Base-by-base conservation (phyloP, 2,888 invertebrate species). In the Punctoribates punctum region DNA sequence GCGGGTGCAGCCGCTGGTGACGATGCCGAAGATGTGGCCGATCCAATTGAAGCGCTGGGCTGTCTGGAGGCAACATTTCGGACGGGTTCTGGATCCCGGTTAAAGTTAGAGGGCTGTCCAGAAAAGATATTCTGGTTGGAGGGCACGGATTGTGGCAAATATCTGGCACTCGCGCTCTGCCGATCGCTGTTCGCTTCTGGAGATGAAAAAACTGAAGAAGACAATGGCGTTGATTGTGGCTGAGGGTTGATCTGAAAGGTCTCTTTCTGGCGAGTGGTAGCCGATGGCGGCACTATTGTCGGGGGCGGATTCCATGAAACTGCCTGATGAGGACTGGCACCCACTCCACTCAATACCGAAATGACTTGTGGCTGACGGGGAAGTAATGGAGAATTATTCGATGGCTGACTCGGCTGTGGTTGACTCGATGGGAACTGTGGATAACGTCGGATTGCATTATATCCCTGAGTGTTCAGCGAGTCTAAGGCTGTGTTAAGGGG, bases 221-320 rank as follows among this genome's bases (percentile, higher is more conserved):
- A 51, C 27, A 73, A 8, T 38, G 73, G 48, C 17, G 73, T 42
- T 4, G 38, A 70, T 20, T 67, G 29, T 42, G 70, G 75, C 20
- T 73, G 70, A 38, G 72, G 65, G n/a, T 75, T 54, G 46, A 60
- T 62, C 29, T 29, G 65, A 11, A 29, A 29, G n/a, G 15, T 29
- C 34, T 65, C 29, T 29, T 65, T 65, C 34, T 65, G 65, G 1
- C 65, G 11, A 13, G 57, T 23, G 3, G 25, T 9, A n/a, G 23
- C 17, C 20, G 48, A 20, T n/a, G 78, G 76, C 51, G 76, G 78
- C n/a, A 62, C 46, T 20, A 74, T 29, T 0, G 78, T 78, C 20
- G 78, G 70, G n/a, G 78, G 78, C 34, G 78, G 78, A 70, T 78
- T 78, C 78, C 78, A 78, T 6, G 74, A 72, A 11, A 78, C 70